Base-by-base conservation (phyloP, 2,113 vertebrate genomes). In the Archilochus colubris region DNA sequence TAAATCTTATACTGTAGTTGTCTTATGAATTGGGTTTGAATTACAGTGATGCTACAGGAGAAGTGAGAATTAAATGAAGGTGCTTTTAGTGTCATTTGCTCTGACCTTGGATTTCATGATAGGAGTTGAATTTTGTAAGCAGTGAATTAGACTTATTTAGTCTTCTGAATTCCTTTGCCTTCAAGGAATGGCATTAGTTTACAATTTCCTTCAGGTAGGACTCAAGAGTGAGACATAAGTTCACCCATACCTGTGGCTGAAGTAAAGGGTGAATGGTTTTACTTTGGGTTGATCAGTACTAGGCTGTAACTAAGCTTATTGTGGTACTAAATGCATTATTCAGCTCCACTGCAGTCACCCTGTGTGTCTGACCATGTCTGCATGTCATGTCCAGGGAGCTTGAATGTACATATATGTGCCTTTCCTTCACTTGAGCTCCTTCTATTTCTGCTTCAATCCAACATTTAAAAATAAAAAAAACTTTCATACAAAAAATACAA, bases 61-160 rank as follows among this genome's bases (percentile, higher is more conserved):
- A 54, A 87, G 40, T 59, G 33, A 91, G n/a, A 91, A 91, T 67
- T 81, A 59, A 89, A 55, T 84, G 46, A 5, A 86, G 70, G 67
- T 43, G 8, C 16, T 91, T 95, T 75, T 55, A 84, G 46, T 86
- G 27, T 89, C 51, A 53, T 81, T 94, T 83, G 24, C 53, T 92
- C 70, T 64, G 88, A 72, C 69, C 50, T 79, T 80, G 62, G 46
- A 78, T 88, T 93, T 84, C 46, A 14, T 44, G 38, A 50, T 66
- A 91, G 55, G 25, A 21, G 6, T 63, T 92, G 68, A 90, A 74
- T 92, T 94, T 70, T 38, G 24, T 89, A 82, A 93, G 50, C 64
- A 88, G 82, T 75, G 66, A 40, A 78, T 90, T 84, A 91, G 61
- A 10, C 86, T 88, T 82, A 59, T 83, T 83, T 75, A 64, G 69